These are phyloP conservation scores for Plusia festucae DNA, from an alignment of 2,888 invertebrate species.

Conservation along the genomic window DNA sequence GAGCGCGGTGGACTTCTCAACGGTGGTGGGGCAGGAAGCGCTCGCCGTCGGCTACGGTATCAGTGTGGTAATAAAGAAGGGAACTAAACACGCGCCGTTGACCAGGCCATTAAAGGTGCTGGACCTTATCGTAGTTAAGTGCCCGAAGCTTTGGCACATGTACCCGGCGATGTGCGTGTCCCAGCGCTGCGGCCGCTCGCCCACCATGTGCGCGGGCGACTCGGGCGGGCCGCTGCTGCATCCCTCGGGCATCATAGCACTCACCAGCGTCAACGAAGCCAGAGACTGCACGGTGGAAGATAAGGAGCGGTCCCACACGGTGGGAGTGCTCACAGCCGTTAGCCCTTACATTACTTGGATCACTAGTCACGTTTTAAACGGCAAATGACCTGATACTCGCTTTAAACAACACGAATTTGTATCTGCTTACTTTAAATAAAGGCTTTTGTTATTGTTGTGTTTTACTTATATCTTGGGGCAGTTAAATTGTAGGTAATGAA, in stretches of 20 bases:
- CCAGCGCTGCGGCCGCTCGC: conserved; percentile 7
- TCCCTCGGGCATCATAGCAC: conserved; percentile 19
- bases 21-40: conserved; percentile 8
- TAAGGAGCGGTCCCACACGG: not conserved
- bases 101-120: conserved; percentile 7
- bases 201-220: conserved; percentile 16
- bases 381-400: conserved; percentile 5
- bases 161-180: conserved; percentile 17
- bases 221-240: conserved; percentile 22
- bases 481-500: not conserved
- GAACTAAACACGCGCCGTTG: not conserved
- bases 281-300: conserved; percentile 9
- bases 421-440: not conserved
- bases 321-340: conserved; percentile 16
- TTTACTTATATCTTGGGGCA: not conserved
- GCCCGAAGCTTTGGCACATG: conserved; percentile 12
- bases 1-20: conserved; percentile 13
- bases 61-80: conserved; percentile 6
- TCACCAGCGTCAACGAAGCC: conserved; percentile 11
- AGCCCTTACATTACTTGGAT: conserved; percentile 27
- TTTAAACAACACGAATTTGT: not conserved
- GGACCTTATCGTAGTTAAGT: conserved; percentile 5
- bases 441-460: not conserved
- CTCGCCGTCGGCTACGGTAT: conserved; percentile 11
- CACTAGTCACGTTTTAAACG: conserved; percentile 10